A percentile compares a stretch with the other conserved stretches of the same genome.
Conservation (phyloP, 92 coral and sea anemone genomes). For the Actinostola sp. region DNA sequence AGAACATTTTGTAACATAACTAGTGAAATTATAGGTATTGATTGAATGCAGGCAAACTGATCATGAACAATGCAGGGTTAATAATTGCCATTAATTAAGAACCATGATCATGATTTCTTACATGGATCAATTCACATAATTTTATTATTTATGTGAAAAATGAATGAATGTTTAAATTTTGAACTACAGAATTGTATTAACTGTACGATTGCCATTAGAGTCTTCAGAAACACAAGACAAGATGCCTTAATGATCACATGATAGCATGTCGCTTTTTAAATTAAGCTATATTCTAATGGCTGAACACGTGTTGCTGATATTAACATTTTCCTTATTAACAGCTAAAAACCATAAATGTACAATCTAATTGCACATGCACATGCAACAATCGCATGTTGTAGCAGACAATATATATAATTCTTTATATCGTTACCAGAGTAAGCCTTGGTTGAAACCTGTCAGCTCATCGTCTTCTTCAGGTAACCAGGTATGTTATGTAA, state of each 20-base stretch:
- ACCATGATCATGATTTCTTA: slow-evolving; percentile 1
- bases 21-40: slow-evolving; percentile 23
- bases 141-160: slow-evolving; percentile 31
- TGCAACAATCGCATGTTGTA: slow-evolving; percentile 7
- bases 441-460: slow-evolving; percentile 43
- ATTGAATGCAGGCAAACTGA: slow-evolving; percentile 5
- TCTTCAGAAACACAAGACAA: background rate
- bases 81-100: background rate
- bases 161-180: background rate
- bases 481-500: slow-evolving; percentile 30
- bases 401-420: background rate
- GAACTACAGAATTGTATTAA: background rate
- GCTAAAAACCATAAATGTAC: no score
- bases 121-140: slow-evolving; percentile 18
- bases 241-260: background rate
- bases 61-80: background rate
- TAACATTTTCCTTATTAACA: no score
- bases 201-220: background rate
- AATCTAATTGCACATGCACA: no score
- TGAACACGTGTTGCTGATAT: background rate
- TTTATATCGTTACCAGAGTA: slow-evolving; percentile 38
- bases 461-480: slow-evolving; percentile 18
- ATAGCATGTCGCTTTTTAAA: no score
- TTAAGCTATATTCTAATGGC: no score
- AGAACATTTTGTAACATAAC: slow-evolving; percentile 30